Evolutionary conservation across 1,140 invertebrate species (phyloP).

Genomic region (Berghia stephanieae): DNA sequence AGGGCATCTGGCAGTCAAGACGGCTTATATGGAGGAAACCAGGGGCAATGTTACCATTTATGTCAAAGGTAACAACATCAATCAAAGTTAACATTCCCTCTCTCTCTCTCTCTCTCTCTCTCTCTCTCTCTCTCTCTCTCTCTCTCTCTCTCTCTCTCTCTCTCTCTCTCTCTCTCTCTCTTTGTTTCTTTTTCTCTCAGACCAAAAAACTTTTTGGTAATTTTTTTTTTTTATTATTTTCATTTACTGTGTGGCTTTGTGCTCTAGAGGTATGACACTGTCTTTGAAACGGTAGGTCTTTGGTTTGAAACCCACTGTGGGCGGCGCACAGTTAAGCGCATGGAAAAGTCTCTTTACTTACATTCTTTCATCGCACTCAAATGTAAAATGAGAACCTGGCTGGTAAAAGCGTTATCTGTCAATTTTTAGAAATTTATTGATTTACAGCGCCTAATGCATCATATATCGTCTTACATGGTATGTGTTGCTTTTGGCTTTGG

Average conservation of each 20-base stretch:
- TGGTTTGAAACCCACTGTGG: no score
- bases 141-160: constrained; percentile 9
- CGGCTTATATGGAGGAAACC: constrained; percentile 57
- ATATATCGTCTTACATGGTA: no score
- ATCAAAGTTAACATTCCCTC: no score
- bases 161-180: not conserved
- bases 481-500: no score
- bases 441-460: no score
- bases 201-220: not conserved
- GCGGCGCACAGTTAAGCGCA: no score
- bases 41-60: constrained; percentile 52
- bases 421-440: no score
- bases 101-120: not conserved
- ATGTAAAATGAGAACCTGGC: no score
- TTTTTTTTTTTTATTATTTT: not conserved
- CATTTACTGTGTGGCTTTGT: not conserved
- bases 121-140: constrained; percentile 13
- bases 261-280: not conserved
- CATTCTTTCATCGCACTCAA: no score
- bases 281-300: not conserved
- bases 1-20: constrained; percentile 56
- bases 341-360: no score
- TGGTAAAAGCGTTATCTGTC: no score
- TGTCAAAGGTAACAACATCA: constrained; percentile 48
- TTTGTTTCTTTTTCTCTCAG: not conserved